These are phyloP conservation scores for Arbacia lixula DNA, from an alignment of 53 echinoderm and acorn worm species.

Conservation along the genomic window DNA sequence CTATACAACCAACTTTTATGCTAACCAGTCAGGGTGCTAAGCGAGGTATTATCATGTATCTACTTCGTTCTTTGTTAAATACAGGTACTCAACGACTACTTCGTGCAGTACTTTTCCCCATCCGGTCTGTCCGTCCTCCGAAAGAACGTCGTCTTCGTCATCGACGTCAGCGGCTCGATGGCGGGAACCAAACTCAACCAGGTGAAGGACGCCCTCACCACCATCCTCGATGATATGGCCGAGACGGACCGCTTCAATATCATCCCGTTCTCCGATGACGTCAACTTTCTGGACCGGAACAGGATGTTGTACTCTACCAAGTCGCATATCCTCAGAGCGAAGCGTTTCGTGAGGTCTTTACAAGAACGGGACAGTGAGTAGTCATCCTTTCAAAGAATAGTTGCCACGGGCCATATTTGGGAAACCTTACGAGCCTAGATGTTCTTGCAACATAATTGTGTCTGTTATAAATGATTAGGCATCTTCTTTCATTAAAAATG, in stretches of 20 bases:
- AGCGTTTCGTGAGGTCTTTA: conserved; percentile 69
- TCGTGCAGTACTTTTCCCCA: conserved; percentile 82
- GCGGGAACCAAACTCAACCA: conserved; percentile 67
- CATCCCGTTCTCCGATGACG: conserved; percentile 84
- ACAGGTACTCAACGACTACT: conserved; percentile 83
- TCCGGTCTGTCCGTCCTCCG: conserved; percentile 58
- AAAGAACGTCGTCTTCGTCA: conserved; percentile 77
- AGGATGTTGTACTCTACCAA: conserved; percentile 76
- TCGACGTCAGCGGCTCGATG: conserved; percentile 86
- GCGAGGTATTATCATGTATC: too few species aligned
- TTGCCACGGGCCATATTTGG: too few species aligned
- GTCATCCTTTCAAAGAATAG: too few species aligned
- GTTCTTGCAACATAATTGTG: too few species aligned
- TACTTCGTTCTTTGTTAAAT: too few species aligned
- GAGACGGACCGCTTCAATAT: conserved; percentile 92
- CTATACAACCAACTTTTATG: too few species aligned
- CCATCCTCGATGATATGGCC: conserved; percentile 66
- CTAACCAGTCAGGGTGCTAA: too few species aligned
- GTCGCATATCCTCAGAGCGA: conserved; percentile 67
- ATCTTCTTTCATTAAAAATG: too few species aligned
- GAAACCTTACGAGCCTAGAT: too few species aligned
- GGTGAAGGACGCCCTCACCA: conserved; percentile 72
- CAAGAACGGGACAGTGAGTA: conserved; percentile 42
- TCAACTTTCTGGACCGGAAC: conserved; percentile 71
- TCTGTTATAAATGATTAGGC: too few species aligned